Conservation (phyloP, 2,113 vertebrate species). For the Pterocles burchelli region DNA sequence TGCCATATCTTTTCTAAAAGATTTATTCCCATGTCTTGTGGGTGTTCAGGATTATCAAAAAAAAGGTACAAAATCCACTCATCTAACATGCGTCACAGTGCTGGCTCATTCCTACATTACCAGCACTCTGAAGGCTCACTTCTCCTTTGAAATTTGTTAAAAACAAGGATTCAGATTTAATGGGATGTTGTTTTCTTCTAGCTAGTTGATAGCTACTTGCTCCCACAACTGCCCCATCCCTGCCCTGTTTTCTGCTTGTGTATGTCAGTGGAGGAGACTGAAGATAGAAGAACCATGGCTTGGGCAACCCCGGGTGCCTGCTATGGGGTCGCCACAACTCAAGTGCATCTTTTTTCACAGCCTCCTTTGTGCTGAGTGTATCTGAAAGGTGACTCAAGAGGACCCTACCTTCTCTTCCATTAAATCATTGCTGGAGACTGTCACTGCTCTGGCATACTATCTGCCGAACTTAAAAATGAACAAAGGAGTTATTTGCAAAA, state of each 20-base stretch:
- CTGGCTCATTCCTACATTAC: not conserved
- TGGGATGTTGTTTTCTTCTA: not conserved
- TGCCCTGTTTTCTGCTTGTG: not conserved
- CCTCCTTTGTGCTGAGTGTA: not conserved
- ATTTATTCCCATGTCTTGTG: not conserved
- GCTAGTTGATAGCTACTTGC: not conserved
- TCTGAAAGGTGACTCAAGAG: not conserved
- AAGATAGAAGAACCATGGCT: not conserved
- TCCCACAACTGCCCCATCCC: not conserved
- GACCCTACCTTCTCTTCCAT: not conserved
- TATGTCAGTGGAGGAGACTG: not conserved
- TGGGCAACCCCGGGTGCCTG: rapidly evolving
- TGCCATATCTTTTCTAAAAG: not conserved
- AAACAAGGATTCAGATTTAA: not conserved
- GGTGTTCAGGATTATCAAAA: not conserved
- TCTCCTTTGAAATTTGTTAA: not conserved
- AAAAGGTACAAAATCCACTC: not conserved
- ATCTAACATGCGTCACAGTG: not conserved
- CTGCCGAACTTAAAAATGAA: not conserved
- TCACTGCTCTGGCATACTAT: not conserved
- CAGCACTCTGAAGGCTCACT: not conserved
- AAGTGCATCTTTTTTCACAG: not conserved
- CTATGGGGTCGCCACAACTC: not conserved
- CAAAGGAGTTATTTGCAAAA: slow-evolving; percentile 32
- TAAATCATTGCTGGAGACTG: not conserved